A percentile compares a stretch with the other conserved stretches of the same genome.
These are phyloP conservation scores for Nysson spinosus DNA, from an alignment of 2,888 invertebrate genomes.

Conservation along the genomic window DNA sequence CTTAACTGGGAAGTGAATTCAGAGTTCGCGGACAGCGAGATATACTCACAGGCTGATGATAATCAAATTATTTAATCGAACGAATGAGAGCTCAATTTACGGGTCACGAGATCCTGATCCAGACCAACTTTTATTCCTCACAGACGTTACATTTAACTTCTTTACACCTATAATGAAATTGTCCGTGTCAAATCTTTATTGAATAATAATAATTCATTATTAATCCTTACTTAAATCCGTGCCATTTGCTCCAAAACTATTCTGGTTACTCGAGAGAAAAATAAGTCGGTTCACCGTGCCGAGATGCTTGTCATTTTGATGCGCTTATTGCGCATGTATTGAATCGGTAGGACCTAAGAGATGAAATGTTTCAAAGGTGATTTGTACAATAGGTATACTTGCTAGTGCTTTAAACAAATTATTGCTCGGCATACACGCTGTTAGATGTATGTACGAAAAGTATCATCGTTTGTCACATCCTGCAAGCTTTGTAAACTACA, in stretches of 20 bases:
- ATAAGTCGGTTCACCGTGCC: too few species aligned
- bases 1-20: conserved; percentile 11
- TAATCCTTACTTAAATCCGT: too few species aligned
- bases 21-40: conserved; percentile 1
- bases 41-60: conserved; percentile 47
- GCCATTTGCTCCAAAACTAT: too few species aligned
- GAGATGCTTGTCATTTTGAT: too few species aligned
- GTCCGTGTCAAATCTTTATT: conserved; percentile 12
- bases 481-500: conserved; percentile 20
- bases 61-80: conserved; percentile 67
- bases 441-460: not conserved
- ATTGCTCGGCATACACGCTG: not conserved
- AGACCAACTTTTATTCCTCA: too few species aligned
- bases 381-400: not conserved
- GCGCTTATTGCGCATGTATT: too few species aligned
- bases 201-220: too few species aligned
- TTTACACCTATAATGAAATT: conserved; percentile 2
- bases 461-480: not conserved
- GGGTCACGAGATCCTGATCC: conserved; percentile 68
- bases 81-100: conserved; percentile 61
- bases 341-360: not conserved
- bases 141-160: conserved; percentile 44
- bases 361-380: not conserved
- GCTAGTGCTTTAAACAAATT: not conserved
- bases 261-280: too few species aligned